A percentile compares a stretch with the other conserved stretches of the same genome.
These are phyloP conservation scores for Coranthus polyacanthus DNA, from an alignment of 2,797 vertebrate genomes.

Conservation along the genomic window DNA sequence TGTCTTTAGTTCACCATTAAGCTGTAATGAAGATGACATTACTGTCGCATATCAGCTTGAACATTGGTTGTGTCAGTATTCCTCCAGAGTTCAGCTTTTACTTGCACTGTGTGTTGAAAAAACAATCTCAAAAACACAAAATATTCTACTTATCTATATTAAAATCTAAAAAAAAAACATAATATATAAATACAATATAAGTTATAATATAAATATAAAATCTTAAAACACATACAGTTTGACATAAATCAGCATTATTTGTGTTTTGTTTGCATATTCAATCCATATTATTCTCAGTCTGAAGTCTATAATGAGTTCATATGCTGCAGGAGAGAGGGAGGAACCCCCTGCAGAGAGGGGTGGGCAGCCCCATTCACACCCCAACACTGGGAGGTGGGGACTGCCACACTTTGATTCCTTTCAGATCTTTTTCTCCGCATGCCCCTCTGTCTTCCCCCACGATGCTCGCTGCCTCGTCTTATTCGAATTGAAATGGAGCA, in stretches of 20 bases:
- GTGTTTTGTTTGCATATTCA: constrained; percentile 7
- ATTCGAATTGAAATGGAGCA: constrained; percentile 42
- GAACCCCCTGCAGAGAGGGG: constrained; percentile 56
- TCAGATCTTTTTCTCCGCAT: constrained; percentile 27
- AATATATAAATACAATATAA: too few relatives aligned
- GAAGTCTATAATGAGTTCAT: constrained; percentile 24
- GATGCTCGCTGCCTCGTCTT: constrained; percentile 10
- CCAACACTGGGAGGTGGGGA: constrained; percentile 44
- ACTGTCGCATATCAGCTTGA: constrained; percentile 41
- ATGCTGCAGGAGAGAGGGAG: constrained; percentile 35
- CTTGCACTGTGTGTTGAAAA: constrained; percentile 1
- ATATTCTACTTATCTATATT: not conserved
- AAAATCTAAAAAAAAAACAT: too few relatives aligned
- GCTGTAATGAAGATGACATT: constrained; percentile 54
- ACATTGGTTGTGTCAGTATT: constrained; percentile 47
- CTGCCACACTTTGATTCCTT: constrained; percentile 52
- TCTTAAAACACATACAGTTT: not conserved
- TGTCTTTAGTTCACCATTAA: constrained; percentile 25
- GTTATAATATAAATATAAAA: too few relatives aligned
- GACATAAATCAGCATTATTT: not conserved
- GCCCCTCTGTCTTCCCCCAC: not conserved
- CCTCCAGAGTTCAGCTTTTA: constrained; percentile 43
- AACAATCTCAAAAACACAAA: not conserved
- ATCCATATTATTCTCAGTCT: not conserved
- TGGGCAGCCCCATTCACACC: constrained; percentile 65